phyloP scores from a whole-genome alignment of 2,113 vertebrate species.

The Garra rufa region DNA sequence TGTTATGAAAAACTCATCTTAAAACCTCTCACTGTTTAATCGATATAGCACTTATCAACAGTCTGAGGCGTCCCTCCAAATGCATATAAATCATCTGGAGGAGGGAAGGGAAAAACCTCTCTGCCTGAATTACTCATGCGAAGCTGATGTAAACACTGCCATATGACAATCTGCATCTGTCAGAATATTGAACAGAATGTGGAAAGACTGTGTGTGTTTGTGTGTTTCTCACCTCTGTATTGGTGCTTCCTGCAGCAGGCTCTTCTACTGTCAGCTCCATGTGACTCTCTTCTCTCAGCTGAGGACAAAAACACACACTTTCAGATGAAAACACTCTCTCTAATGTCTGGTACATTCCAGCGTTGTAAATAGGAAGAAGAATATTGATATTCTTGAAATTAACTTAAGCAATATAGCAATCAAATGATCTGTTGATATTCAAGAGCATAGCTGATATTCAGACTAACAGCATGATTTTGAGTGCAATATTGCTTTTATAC shows the following conservation, averaged over 20 bases:
- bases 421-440: not conserved
- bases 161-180: conserved; percentile 35
- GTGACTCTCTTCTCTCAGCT: conserved; percentile 46
- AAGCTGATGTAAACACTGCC: conserved; percentile 27
- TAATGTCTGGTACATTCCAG: not conserved
- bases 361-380: not conserved
- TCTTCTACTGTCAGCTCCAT: conserved; percentile 47
- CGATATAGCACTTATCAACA: not conserved
- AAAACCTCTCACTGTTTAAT: conserved; percentile 10
- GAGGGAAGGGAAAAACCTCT: conserved; percentile 31
- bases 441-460: not conserved
- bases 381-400: not conserved
- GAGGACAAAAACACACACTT: conserved; percentile 27
- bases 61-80: not conserved
- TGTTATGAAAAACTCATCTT: not conserved
- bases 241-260: conserved; percentile 22
- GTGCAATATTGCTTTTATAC: not conserved
- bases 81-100: not conserved
- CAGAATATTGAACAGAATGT: conserved; percentile 9
- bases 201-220: not conserved
- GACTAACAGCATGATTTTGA: not conserved
- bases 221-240: conserved; percentile 51
- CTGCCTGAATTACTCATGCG: not conserved
- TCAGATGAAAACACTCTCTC: not conserved
- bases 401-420: not conserved